Base-by-base conservation (phyloP, 2,113 vertebrate species). In the Lota lota region DNA sequence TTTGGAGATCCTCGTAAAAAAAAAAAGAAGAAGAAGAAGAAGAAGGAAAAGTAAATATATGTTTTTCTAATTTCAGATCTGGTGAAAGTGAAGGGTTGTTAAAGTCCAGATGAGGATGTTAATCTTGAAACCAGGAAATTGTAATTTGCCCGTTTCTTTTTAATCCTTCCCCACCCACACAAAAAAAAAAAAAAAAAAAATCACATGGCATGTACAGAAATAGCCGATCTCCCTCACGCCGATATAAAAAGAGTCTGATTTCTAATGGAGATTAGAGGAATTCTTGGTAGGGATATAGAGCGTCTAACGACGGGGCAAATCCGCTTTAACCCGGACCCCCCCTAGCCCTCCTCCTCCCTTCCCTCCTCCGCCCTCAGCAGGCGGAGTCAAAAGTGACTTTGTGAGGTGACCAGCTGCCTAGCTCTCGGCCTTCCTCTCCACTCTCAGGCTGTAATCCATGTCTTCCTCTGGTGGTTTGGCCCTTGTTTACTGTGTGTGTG, bases 341-440 rank as follows among this genome's bases (percentile, higher is more conserved):
- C 40, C 8, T 7, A 10, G 7, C 6, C 40, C 12, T 1, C 40
- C 12, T 14, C 40, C 68, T 14, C 72, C 68, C 76, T 74, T 69
- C 53, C 18, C 14, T 77, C 79, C 82, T 61, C 61, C 64, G 65
- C 70, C 63, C 63, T 53, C 22, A 67, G 63, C 60, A 61, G 72
- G 17, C 77, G 69, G 8, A 61, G 51, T 69, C 33, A n/a, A 59
- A 74, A 54, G 28, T 74, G 69, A 74, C 78, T 76, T 76, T 80
- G 66, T 72, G 73, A 80, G 69, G 77, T 73, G 79, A 74, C 80
- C 79, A 73, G 72, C 79, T 81, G 80, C 58, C 61, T 76, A 69
- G 17, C 71, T 82, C 67, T 22, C 59, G 22, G 63, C 61, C 75
- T 69, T 19, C 66, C 64, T 73, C 76, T n/a, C 53, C 33, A 67